phyloP scores from a whole-genome alignment of 2,888 invertebrate genomes.

The Hypsopygia costalis region DNA sequence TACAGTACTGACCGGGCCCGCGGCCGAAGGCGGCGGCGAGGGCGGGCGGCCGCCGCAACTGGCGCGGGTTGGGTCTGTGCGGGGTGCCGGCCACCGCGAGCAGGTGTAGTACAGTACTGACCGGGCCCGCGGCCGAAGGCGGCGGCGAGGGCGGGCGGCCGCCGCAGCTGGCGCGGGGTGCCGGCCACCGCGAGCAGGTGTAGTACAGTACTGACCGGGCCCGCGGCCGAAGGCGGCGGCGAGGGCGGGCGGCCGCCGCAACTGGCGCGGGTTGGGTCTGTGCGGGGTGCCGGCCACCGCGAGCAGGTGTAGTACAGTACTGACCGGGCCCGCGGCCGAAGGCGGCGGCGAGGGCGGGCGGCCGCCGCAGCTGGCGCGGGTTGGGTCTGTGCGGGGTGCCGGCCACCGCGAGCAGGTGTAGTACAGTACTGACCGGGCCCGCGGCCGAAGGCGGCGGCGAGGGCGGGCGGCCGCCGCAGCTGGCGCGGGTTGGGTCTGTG shows the following conservation, averaged over 20 bases:
- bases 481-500: conserved; percentile 63
- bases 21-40: conserved; percentile 15
- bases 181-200: no score
- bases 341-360: conserved; percentile 90
- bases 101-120: no score
- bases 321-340: conserved; percentile 44
- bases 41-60: conserved; percentile 26
- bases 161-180: conserved; percentile 34
- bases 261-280: conserved; percentile 33
- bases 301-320: conserved; percentile 5
- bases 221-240: conserved; percentile 13
- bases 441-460: conserved; percentile 82
- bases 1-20: conserved; percentile 1
- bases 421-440: conserved; percentile 27
- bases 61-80: conserved; percentile 32
- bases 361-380: conserved; percentile 84
- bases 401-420: conserved; percentile 18
- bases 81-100: no score
- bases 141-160: conserved; percentile 21
- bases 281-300: conserved; percentile 29
- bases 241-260: conserved; percentile 22
- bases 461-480: conserved; percentile 89
- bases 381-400: conserved; percentile 46
- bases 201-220: conserved; percentile 1
- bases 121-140: conserved; percentile 8